A percentile compares a stretch with the other conserved stretches of the same genome.
Conservation (phyloP, 2,888 invertebrate species). For the Cerceris ruficornis region DNA sequence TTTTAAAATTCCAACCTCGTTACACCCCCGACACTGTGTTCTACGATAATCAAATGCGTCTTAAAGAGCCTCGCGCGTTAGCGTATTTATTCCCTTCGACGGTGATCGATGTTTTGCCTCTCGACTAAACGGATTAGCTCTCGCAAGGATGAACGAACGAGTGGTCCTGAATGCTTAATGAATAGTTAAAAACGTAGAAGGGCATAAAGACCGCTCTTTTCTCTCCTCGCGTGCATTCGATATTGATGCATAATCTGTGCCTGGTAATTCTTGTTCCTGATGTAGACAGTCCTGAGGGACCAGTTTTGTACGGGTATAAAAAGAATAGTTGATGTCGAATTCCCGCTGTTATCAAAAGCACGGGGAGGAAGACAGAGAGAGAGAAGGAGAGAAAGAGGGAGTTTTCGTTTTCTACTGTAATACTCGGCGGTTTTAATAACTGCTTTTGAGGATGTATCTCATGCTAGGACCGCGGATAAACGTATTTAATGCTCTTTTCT, state of each 20-base stretch:
- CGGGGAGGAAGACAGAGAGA: background rate
- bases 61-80: no score
- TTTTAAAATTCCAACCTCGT: no score
- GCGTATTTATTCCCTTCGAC: no score
- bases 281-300: background rate
- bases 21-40: no score
- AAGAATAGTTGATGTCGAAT: slow-evolving; percentile 43
- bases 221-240: slow-evolving; percentile 23
- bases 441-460: slow-evolving; percentile 23
- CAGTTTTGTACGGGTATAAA: background rate
- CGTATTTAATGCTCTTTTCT: slow-evolving; percentile 28
- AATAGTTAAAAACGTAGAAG: slow-evolving; percentile 44
- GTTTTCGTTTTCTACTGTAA: background rate
- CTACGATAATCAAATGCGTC: background rate
- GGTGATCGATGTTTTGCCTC: background rate
- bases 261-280: background rate
- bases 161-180: slow-evolving; percentile 57
- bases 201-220: background rate
- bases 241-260: slow-evolving; percentile 42
- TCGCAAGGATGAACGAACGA: slow-evolving; percentile 8
- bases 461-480: slow-evolving; percentile 20
- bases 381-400: no score
- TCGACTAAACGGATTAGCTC: slow-evolving; percentile 20
- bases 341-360: slow-evolving; percentile 14
- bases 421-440: slow-evolving; percentile 18